Base-by-base conservation (phyloP, 2,113 vertebrate species). In the Cyanocitta stelleri region DNA sequence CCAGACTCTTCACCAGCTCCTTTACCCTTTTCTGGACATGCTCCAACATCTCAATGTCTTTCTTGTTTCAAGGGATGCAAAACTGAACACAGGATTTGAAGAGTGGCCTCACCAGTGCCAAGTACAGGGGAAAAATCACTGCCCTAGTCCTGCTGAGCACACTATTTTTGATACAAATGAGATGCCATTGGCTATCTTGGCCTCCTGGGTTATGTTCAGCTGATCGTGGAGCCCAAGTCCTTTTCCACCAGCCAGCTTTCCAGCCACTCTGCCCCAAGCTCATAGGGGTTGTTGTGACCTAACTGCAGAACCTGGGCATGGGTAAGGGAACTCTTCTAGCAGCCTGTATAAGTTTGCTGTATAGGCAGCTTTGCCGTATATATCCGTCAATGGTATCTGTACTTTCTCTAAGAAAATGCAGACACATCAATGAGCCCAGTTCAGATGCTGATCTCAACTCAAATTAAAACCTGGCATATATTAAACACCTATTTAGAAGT, bases 191-290 rank as follows among this genome's bases (percentile, higher is more conserved):
- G 41, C 19, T n/a, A 48, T 63, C 48, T 71, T 4, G 6, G 16
- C 23, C n/a, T 24, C 16, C 29, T 62, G 55, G 13, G 18, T 58
- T 16, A 15, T 23, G 15, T 39, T 66, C 33, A 63, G 18, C 62
- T 10, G 1, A 4, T 11, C 49, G 13, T 17, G 2, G 3, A 48
- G 13, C 9, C 9, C 21, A 67, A 3, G 4, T 18, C 9, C 4
- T 84, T 78, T 55, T 43, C 16, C 1, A 12, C 4, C 1, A 0
- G 16, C 13, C 30, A 85, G 10, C 11, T 85, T 63, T 67, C 10
- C 27, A 73, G 32, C 9, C n/a, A 43, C 22, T 26, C 27, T 78
- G 11, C 11, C 13, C 8, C 35, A 37, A 14, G 10, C 27, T 27
- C 63, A 19, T 13, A 67, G 13, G 32, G 3, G 4, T 16, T 59